Base-by-base conservation (phyloP, 2,888 invertebrate species). In the Epinotia brunnichana region DNA sequence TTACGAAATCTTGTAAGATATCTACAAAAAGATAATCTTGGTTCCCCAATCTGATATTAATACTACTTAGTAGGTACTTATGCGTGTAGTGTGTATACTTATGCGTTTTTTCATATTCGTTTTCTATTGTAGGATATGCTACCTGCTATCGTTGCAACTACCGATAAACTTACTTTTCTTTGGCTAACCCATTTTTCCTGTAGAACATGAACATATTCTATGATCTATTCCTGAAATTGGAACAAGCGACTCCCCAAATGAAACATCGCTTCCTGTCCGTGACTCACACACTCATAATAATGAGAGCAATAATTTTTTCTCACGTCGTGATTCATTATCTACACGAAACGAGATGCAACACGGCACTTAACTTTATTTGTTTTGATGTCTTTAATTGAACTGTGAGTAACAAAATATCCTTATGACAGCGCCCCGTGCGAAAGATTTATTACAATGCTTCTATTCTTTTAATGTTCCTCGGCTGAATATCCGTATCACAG, bases 251-350 rank as follows among this genome's bases (percentile, higher is more conserved):
- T 62, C 69, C 48, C 44, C 24, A n/a, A 74, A 78, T 78, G 77
- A 79, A 78, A 76, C 69, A 77, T 75, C 78, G 81, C 83, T 87
- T 87, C 87, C 86, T 84, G 73, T 75, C 78, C 80, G 79, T 91
- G 90, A 89, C 83, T 90, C 91, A 90, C 85, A 79, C 83, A 82
- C 80, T 78, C 82, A 77, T 66, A 84, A 86, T 91, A 90, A 91
- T 89, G 86, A 89, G 86, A 86, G 85, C 90, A 91, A 92, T 92
- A 88, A 80, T 83, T 84, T 88, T 89, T 90, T 92, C 91, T 90
- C 91, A 91, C 89, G 90, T 89, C 85, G 90, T 92, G 92, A 91
- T 91, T 92, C 92, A 89, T 90, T 84, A 79, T 79, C 82, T 81
- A 80, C 77, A 85, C 84, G 84, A 82, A 86, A 85, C 83, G 82